A percentile compares a stretch with the other conserved stretches of the same genome.
Evolutionary conservation across 2,113 vertebrate species (phyloP).

Genomic region (Monopterus albus): DNA sequence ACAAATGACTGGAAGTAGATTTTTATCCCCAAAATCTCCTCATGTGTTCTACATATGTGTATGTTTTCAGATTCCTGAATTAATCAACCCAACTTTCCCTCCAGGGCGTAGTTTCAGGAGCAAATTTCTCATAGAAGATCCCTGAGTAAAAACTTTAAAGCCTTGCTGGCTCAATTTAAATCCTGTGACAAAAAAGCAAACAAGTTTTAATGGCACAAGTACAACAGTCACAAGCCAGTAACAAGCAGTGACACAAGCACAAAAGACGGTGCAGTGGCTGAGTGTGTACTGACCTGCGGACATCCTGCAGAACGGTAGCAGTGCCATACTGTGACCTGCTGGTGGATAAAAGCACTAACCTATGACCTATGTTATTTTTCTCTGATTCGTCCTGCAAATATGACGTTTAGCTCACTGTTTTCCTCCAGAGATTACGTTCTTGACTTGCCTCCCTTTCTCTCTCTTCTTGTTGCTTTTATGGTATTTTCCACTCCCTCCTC

Average conservation of each 20-base stretch:
- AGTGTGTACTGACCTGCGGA: slow-evolving; percentile 77
- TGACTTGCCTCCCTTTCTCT: neutral
- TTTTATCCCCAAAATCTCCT: neutral
- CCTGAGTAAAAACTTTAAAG: neutral
- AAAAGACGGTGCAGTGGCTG: slow-evolving; percentile 49
- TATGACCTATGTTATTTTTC: slow-evolving; percentile 33
- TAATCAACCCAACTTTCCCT: slow-evolving; percentile 5
- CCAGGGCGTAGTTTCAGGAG: neutral
- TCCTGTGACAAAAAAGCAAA: neutral
- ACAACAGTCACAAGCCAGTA: slow-evolving; percentile 1
- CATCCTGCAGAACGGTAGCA: slow-evolving; percentile 69
- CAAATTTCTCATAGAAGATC: neutral
- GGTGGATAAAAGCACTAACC: slow-evolving; percentile 44
- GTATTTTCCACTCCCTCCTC: slow-evolving; percentile 45
- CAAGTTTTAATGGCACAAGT: neutral
- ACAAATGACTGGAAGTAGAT: neutral
- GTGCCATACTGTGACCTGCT: slow-evolving; percentile 68
- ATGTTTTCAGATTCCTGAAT: neutral
- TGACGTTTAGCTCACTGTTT: slow-evolving; percentile 22
- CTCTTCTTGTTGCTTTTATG: slow-evolving; percentile 10
- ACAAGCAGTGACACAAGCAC: slow-evolving; percentile 7
- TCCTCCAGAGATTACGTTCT: slow-evolving; percentile 33
- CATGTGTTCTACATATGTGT: too few species aligned
- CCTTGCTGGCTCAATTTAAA: neutral
- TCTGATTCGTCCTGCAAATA: slow-evolving; percentile 36